These are phyloP conservation scores for Mus musculus DNA, from an alignment of 2,113 vertebrate species.

Conservation along the genomic window DNA sequence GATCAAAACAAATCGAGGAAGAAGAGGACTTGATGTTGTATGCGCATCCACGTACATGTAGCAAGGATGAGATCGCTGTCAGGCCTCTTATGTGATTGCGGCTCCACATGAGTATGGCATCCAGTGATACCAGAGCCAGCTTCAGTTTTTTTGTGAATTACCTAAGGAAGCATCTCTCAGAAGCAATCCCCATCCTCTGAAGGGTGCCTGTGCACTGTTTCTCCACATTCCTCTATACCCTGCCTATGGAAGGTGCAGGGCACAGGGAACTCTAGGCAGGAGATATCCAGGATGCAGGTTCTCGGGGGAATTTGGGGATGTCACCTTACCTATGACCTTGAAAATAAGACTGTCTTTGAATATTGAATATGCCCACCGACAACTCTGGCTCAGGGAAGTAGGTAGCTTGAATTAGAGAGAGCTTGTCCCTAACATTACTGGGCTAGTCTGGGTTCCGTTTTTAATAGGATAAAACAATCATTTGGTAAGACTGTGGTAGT, in stretches of 20 bases:
- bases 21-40: background rate
- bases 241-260: background rate
- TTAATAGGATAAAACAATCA: background rate
- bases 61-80: background rate
- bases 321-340: rapidly evolving
- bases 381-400: background rate
- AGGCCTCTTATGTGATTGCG: rapidly evolving
- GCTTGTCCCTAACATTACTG: rapidly evolving
- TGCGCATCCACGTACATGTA: rapidly evolving
- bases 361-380: rapidly evolving
- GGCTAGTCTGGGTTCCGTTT: background rate
- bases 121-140: background rate
- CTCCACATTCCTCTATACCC: background rate
- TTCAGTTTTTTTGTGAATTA: background rate
- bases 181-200: background rate
- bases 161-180: too few species aligned
- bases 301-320: rapidly evolving
- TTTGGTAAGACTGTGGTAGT: background rate
- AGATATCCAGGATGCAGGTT: rapidly evolving
- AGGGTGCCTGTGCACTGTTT: background rate
- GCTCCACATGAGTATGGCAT: too few species aligned
- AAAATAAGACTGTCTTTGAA: background rate
- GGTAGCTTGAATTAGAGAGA: too few species aligned
- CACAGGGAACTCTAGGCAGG: background rate
- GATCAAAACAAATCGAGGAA: background rate